These are phyloP conservation scores for Orthonevra nobilis DNA, from an alignment of 2,888 invertebrate genomes.

Conservation along the genomic window DNA sequence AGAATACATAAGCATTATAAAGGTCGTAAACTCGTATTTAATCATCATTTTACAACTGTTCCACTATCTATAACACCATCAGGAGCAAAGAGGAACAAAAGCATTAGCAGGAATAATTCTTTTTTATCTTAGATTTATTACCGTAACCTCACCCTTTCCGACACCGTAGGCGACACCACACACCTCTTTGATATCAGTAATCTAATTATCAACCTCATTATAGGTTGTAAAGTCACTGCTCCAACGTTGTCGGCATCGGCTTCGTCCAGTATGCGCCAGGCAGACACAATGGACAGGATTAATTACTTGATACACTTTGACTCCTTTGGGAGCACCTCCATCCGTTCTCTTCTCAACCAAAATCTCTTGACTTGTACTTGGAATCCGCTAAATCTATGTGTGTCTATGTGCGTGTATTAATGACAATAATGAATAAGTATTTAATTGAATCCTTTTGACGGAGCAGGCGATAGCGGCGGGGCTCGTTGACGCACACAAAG, in stretches of 20 bases:
- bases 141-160: neutral
- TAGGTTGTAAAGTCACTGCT: conserved; percentile 28
- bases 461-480: neutral
- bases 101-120: conserved; percentile 24
- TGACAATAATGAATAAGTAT: conserved; percentile 59
- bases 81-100: too few species aligned
- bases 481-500: conserved; percentile 22
- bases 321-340: conserved; percentile 19
- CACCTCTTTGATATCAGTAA: conserved; percentile 33
- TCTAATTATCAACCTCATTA: conserved; percentile 50
- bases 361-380: conserved; percentile 28
- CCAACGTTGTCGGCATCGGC: neutral
- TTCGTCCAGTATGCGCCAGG: neutral
- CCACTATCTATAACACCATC: neutral
- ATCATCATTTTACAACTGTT: too few species aligned
- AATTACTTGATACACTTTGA: conserved; percentile 26
- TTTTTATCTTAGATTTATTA: conserved; percentile 21
- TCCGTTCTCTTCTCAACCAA: conserved; percentile 9
- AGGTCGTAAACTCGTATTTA: too few species aligned
- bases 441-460: conserved; percentile 59
- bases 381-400: conserved; percentile 1
- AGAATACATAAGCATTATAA: too few species aligned
- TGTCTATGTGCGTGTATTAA: conserved; percentile 37
- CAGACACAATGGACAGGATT: conserved; percentile 32
- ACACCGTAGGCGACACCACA: neutral